A percentile compares a stretch with the other conserved stretches of the same genome.
phyloP scores from a whole-genome alignment of 2,113 vertebrate species.

The Clarias macrocephalus region DNA sequence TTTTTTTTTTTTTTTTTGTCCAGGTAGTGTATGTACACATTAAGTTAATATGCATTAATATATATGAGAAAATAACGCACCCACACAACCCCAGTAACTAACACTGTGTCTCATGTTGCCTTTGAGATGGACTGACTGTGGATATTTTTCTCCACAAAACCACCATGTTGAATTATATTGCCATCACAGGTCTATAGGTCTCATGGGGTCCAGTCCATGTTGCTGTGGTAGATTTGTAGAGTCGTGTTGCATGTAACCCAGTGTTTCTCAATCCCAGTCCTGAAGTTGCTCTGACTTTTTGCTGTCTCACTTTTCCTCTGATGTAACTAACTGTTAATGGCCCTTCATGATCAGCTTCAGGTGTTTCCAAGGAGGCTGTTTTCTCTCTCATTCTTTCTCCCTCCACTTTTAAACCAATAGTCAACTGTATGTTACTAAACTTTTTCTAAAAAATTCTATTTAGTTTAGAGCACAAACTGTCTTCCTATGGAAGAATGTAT shows the following conservation, averaged over 20 bases:
- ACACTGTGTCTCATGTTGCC: not conserved
- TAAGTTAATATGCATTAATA: too few relatives aligned
- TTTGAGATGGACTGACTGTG: not conserved
- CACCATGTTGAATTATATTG: not conserved
- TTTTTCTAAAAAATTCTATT: not conserved
- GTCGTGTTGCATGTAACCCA: not conserved
- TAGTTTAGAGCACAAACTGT: not conserved
- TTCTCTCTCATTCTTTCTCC: not conserved
- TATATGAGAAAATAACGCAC: too few relatives aligned
- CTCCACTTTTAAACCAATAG: not conserved
- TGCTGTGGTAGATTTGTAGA: not conserved
- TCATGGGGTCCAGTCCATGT: not conserved
- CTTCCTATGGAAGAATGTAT: not conserved
- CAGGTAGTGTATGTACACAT: too few relatives aligned
- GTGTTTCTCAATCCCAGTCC: not conserved
- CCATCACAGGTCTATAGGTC: not conserved
- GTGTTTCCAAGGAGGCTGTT: not conserved
- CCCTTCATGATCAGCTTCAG: slow-evolving; percentile 2
- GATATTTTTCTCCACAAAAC: not conserved
- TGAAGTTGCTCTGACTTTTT: not conserved
- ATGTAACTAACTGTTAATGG: not conserved
- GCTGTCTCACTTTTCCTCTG: not conserved
- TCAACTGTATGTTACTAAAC: not conserved
- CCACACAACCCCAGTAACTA: not conserved
- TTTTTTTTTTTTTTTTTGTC: too few relatives aligned